Evolutionary conservation across 92 coral and sea anemone genomes (phyloP).

Genomic region (Anthopleura xanthogrammica): DNA sequence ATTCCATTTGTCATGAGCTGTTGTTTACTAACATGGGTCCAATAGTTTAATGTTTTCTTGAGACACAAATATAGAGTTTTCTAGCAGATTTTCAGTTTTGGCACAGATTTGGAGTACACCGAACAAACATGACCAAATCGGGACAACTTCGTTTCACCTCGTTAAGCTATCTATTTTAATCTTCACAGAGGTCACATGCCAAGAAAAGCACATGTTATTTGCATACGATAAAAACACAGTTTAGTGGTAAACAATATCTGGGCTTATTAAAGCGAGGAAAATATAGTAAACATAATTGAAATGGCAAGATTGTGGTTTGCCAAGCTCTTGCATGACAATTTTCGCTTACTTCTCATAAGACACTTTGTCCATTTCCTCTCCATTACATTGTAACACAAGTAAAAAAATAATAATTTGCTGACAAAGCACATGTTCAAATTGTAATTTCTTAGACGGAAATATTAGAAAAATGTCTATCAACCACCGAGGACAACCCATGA

Average conservation of each 20-base stretch:
- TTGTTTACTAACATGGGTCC: background rate
- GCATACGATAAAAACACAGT: conserved; percentile 43
- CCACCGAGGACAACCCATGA: conserved; percentile 3
- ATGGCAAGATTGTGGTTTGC: background rate
- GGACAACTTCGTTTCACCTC: conserved; percentile 35
- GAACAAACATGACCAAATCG: conserved; percentile 67
- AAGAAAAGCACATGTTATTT: conserved; percentile 17
- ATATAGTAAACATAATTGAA: background rate
- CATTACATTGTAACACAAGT: background rate
- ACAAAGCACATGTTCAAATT: conserved; percentile 9
- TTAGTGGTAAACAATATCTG: conserved; percentile 23
- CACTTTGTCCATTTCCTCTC: background rate
- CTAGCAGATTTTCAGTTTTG: background rate
- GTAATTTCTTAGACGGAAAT: conserved; percentile 35
- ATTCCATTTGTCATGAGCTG: background rate
- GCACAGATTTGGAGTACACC: background rate
- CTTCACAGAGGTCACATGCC: conserved; percentile 24
- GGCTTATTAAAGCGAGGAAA: background rate
- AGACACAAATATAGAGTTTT: background rate
- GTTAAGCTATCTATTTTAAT: conserved; percentile 17
- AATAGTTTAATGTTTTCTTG: background rate
- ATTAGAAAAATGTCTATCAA: conserved; percentile 20
- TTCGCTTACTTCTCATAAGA: too few relatives aligned
- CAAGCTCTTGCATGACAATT: too few relatives aligned
- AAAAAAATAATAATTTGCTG: background rate